A percentile compares a stretch with the other conserved stretches of the same genome.
Evolutionary conservation across 2,888 invertebrate genomes (phyloP).

Genomic region (Drosophila infuscata): DNA sequence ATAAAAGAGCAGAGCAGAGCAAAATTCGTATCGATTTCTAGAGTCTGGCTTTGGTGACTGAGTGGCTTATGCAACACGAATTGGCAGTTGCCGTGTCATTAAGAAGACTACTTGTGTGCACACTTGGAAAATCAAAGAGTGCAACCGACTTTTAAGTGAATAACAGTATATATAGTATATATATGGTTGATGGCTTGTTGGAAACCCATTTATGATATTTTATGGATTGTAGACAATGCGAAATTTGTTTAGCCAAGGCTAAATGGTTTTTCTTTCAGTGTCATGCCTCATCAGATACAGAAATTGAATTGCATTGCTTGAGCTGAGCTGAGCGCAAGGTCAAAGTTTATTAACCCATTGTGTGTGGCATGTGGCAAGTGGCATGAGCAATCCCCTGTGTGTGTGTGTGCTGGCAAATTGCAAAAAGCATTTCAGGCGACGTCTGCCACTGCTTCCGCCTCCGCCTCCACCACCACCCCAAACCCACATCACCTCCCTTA

Average conservation of each 20-base stretch:
- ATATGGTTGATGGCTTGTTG: not conserved
- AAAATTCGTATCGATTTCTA: slow-evolving; percentile 39
- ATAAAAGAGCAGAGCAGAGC: not conserved
- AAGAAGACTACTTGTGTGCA: slow-evolving; percentile 3
- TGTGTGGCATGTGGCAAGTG: slow-evolving; percentile 13
- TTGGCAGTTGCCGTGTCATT: slow-evolving; percentile 21
- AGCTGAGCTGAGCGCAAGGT: slow-evolving; percentile 31
- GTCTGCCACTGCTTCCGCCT: not conserved
- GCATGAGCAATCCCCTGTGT: slow-evolving; percentile 26
- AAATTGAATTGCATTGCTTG: slow-evolving; percentile 33
- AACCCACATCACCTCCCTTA: not conserved
- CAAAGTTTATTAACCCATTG: slow-evolving; percentile 59
- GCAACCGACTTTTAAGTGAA: not conserved
- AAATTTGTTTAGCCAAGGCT: not conserved
- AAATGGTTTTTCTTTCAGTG: slow-evolving; percentile 7
- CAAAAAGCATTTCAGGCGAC: slow-evolving; percentile 33
- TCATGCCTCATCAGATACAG: slow-evolving; percentile 18
- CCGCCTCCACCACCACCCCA: not conserved
- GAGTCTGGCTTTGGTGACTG: slow-evolving; percentile 18
- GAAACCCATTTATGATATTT: not conserved
- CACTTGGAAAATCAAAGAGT: not conserved
- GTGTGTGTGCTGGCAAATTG: slow-evolving; percentile 46
- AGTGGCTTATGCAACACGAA: slow-evolving; percentile 36
- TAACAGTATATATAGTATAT: not conserved
- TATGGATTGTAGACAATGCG: not conserved